Evolutionary conservation across 2,888 invertebrate species (phyloP).

Genomic region (Acanthococcus lagerstroemiae): DNA sequence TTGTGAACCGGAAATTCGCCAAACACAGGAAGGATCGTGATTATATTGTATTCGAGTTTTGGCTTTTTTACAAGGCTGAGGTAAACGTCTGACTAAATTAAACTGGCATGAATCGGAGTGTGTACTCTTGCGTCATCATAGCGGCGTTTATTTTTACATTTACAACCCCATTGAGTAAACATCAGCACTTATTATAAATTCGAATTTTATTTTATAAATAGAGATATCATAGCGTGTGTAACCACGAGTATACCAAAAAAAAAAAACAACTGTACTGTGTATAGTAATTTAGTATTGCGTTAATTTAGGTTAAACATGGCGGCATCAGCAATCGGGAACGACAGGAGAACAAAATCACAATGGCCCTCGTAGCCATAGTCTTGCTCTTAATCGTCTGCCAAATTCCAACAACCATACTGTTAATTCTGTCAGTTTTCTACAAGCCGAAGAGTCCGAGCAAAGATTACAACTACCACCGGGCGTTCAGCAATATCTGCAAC

Average conservation of each 20-base stretch:
- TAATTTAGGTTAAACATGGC: conserved; percentile 41
- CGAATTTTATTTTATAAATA: too few relatives aligned
- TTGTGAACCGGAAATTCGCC: conserved; percentile 15
- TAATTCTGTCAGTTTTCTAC: conserved; percentile 42
- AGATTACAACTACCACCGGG: conserved; percentile 43
- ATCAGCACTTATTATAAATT: too few relatives aligned
- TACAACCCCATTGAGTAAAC: conserved; percentile 3
- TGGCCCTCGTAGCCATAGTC: conserved; percentile 65
- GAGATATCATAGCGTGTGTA: too few relatives aligned
- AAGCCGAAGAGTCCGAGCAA: conserved; percentile 37
- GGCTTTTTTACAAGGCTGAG: conserved; percentile 21
- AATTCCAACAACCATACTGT: conserved; percentile 53
- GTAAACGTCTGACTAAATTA: conserved; percentile 27
- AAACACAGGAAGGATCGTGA: too few relatives aligned
- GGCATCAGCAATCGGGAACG: conserved; percentile 41
- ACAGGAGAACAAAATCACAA: conserved; percentile 62
- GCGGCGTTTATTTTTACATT: conserved; percentile 20
- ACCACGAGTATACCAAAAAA: too few relatives aligned
- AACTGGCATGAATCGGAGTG: conserved; percentile 2
- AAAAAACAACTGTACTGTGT: too few relatives aligned
- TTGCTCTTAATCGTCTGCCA: conserved; percentile 65
- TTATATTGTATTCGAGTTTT: neutral
- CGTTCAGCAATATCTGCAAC: conserved; percentile 63
- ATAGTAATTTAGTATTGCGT: too few relatives aligned
- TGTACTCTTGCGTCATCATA: conserved; percentile 19